These are phyloP conservation scores for Microhierax caerulescens DNA, from an alignment of 2,797 vertebrate genomes.

Conservation along the genomic window DNA sequence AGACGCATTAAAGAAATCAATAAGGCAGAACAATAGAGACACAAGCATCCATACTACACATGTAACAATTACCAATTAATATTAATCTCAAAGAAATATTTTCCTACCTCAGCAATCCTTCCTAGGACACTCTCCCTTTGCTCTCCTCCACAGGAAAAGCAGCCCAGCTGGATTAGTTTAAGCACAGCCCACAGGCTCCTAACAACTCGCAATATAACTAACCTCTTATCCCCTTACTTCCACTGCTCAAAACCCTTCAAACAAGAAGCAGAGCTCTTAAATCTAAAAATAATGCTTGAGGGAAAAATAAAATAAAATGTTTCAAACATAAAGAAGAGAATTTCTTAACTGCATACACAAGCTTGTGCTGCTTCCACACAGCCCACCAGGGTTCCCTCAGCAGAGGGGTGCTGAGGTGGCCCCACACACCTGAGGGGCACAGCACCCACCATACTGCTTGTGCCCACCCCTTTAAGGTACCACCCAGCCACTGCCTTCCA, in stretches of 20 bases:
- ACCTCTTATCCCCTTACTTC: rapidly evolving
- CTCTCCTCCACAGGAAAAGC: rapidly evolving
- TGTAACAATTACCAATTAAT: rapidly evolving
- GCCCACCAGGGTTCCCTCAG: no score
- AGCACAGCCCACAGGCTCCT: not conserved
- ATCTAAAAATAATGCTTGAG: rapidly evolving
- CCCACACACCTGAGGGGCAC: no score
- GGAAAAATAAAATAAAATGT: rapidly evolving
- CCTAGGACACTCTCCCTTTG: rapidly evolving
- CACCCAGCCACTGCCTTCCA: no score
- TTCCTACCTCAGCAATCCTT: rapidly evolving
- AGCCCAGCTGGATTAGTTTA: rapidly evolving
- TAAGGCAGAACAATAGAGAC: rapidly evolving
- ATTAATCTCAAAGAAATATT: rapidly evolving
- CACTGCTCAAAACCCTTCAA: rapidly evolving
- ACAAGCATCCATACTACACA: rapidly evolving
- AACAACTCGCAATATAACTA: rapidly evolving
- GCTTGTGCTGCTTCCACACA: rapidly evolving
- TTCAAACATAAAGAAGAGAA: not conserved
- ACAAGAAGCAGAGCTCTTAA: rapidly evolving
- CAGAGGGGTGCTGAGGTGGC: no score
- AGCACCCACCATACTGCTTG: no score
- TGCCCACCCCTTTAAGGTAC: no score
- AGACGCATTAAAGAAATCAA: rapidly evolving
- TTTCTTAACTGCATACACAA: rapidly evolving